Evolutionary conservation across 1,140 invertebrate genomes (phyloP), one percentile per base, ranked within the genome.

Genomic region (Portunus trituberculatus): DNA sequence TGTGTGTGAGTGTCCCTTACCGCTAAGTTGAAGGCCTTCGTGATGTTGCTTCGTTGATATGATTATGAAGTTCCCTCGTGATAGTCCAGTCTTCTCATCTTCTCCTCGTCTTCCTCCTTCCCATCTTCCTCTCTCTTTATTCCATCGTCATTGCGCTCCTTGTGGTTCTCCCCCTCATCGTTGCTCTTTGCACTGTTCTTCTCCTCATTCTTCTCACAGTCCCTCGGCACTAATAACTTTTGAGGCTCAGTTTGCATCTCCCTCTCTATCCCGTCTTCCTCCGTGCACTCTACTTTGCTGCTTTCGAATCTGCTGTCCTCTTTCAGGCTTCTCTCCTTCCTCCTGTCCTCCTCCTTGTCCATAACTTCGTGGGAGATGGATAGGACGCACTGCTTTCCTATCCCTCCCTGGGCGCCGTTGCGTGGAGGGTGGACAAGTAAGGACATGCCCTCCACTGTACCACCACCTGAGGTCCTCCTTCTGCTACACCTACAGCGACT

Each of bases 371-470:
- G 84, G 16, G 31, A 32, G 10, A 39, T 31, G 31, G 31, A 87
- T 2, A 76, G 67, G 67, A 87, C 84, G 8, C 29, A 20, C 25
- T 87, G 8, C 83, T 84, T 32, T 28, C n/a, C 0, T 28, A 12
- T 84, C 10, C 84, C 31, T 28, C 84, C 39, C 84, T 46, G 16
- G 28, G 84, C 84, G 84, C 84, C 84, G 84, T 32, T 32, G 28
- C 84, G 16, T 87, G 84, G 92, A 16, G 45, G 28, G 46, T 93
- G 84, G 12, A 93, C 83, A 20, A 93, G 92, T 46, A 93, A 67
- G 83, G 92, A 93, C 45, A 93, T 82, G 46, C 92, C 86, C 92
- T 93, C 92, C 83, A 87, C 92, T 45, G 84, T 45, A 2, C 82
- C 46, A 32, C 82, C 82, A 14, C 10, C 46, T 83, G 46, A 29